Percentiles rank a stretch among this genome's conserved stretches.
Conservation (phyloP, 2,797 vertebrate species). For the Ibycter americanus region DNA sequence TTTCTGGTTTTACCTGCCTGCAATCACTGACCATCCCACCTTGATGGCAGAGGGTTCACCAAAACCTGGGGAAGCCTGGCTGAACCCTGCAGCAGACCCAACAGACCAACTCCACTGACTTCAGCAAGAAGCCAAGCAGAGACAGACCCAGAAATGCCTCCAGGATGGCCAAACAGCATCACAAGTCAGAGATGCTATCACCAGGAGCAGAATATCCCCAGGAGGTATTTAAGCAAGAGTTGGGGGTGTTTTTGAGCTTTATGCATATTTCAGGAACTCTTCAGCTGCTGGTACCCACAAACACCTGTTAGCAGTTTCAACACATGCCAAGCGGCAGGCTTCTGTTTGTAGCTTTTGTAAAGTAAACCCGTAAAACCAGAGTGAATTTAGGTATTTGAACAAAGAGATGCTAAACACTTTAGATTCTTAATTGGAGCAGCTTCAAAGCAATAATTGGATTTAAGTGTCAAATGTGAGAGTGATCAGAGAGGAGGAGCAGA, state of each 20-base stretch:
- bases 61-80: not conserved
- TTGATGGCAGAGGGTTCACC: not conserved
- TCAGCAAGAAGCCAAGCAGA: not conserved
- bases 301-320: not conserved
- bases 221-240: not conserved
- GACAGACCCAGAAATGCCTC: not conserved
- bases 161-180: not conserved
- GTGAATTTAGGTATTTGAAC: not conserved
- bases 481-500: not conserved
- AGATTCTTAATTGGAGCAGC: not conserved
- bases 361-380: not conserved
- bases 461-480: not conserved
- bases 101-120: not conserved
- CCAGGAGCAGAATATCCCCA: not conserved
- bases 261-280: not conserved
- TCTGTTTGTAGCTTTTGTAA: not conserved
- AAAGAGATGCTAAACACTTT: not conserved
- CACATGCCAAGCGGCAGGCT: accelerated
- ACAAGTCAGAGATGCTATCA: accelerated
- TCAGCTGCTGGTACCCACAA: not conserved
- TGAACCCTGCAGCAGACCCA: not conserved
- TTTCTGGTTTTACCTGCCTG: not conserved
- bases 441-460: constrained; percentile 13
- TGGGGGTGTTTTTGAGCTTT: not conserved
- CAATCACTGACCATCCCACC: not conserved